Percentiles rank a stretch among this genome's conserved stretches.
These are phyloP conservation scores for Strix uralensis DNA, from an alignment of 2,113 vertebrate species.

Conservation along the genomic window DNA sequence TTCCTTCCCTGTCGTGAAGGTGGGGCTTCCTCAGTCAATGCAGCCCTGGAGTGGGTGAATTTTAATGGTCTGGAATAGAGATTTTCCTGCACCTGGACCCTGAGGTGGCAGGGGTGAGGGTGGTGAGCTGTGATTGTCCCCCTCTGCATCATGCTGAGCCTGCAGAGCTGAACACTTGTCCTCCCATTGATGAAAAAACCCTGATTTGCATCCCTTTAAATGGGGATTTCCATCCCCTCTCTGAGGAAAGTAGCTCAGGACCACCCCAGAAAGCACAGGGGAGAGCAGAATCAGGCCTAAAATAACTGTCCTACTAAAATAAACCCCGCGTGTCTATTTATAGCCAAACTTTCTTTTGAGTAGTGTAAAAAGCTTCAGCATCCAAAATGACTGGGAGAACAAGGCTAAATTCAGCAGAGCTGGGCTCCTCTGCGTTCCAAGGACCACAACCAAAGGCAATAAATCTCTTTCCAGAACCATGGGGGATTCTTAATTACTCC, in stretches of 20 bases:
- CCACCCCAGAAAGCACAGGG: background rate
- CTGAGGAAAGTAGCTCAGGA: background rate
- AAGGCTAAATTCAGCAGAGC: conserved; percentile 57
- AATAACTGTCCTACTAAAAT: conserved; percentile 35
- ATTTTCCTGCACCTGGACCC: background rate
- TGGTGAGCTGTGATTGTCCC: background rate
- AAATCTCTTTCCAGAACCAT: conserved; percentile 40
- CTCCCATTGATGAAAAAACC: background rate
- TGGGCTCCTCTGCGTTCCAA: background rate
- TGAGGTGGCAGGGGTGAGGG: background rate
- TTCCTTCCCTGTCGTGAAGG: background rate
- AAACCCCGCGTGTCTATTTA: conserved; percentile 6
- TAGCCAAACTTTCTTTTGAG: conserved; percentile 49
- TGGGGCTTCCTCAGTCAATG: accelerated
- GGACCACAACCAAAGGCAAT: conserved; percentile 64
- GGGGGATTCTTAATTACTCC: conserved; percentile 37
- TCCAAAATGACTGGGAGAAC: conserved; percentile 26
- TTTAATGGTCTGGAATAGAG: background rate
- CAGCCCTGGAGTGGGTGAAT: background rate
- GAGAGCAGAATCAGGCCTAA: conserved; percentile 2
- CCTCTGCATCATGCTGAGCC: accelerated
- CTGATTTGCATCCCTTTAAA: background rate
- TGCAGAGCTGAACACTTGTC: background rate
- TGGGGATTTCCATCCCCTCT: background rate
- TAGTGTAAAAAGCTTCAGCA: conserved; percentile 21